Evolutionary conservation across 2,113 vertebrate species (phyloP).

Genomic region (Ornithorhynchus anatinus): DNA sequence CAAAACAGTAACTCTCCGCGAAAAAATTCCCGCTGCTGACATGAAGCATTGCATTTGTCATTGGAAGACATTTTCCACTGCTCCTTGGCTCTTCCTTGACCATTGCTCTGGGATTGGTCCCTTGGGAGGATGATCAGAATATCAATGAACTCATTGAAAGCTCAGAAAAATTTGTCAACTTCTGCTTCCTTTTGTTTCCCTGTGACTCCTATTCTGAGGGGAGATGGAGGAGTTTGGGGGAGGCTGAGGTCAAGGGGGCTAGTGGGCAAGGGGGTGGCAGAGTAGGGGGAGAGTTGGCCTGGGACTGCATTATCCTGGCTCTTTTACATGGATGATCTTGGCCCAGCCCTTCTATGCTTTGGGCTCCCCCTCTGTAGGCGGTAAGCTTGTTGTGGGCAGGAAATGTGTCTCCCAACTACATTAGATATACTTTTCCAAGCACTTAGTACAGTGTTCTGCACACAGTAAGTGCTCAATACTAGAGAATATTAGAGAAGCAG

Average conservation of each 20-base stretch:
- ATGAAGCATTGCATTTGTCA: constrained; percentile 60
- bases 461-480: too few species aligned
- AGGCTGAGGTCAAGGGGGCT: background rate
- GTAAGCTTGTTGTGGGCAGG: too few species aligned
- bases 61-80: constrained; percentile 17
- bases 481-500: too few species aligned
- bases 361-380: too few species aligned
- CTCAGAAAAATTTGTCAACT: background rate
- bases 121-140: constrained; percentile 47
- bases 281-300: too few species aligned
- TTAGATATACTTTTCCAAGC: too few species aligned
- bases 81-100: constrained; percentile 30
- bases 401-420: too few species aligned
- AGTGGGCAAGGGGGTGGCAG: background rate
- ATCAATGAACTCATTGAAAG: constrained; percentile 42
- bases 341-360: too few species aligned
- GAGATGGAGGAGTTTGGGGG: background rate
- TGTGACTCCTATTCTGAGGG: constrained; percentile 3
- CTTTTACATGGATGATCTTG: too few species aligned
- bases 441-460: too few species aligned
- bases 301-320: too few species aligned
- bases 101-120: constrained; percentile 12
- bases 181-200: constrained; percentile 8
- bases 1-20: constrained; percentile 52
- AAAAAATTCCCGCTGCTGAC: constrained; percentile 60